Base-by-base conservation (phyloP, 1,140 invertebrate species). In the Drosophila lini region DNA sequence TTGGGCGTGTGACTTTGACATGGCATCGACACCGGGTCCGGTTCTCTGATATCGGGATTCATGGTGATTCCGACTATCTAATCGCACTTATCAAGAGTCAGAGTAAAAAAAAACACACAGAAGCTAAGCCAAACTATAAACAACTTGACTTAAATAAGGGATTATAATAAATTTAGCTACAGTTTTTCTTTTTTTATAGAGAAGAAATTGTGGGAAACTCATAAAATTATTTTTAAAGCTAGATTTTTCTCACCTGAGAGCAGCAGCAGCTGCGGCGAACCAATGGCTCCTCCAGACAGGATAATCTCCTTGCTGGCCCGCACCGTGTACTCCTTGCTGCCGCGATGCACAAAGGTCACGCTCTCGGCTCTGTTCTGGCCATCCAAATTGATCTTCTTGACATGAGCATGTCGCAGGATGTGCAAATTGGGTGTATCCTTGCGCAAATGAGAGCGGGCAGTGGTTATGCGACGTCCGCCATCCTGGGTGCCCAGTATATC, bases 361-460 rank as follows among this genome's bases (percentile, higher is more conserved):
- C 96, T 96, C 67, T 95, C 95, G 0, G 96, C 96, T 59, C 94
- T 92, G 75, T 94, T 95, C 0, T 94, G 94, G 2, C 94, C 94
- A 71, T 97, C 94, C 44, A 97, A 95, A 5, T 97, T 93, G 0
- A 97, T 92, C 86, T 94, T 95, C 15, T 96, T 97, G 0, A 95
- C 96, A 61, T 97, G 96, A 1, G 95, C 94, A 92, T 95, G 96
- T 0, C 97, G 90, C 0, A 96, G 94, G 5, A 97, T 92, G 78
- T 97, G 95, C 45, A 97, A 93, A 81, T 97, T 97, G 44, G 93
- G 93, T 5, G 96, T 93, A 5, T 96, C 86, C 60, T 95, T 93
- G 6, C 96, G 94, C 9, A 92, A 68, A 70, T 92, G 96, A 0
- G 94, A 95, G 65, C 93, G 93, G 0, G 95, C 93, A 1, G 93